A percentile compares a stretch with the other conserved stretches of the same genome.
These are phyloP conservation scores for Cenopis cana DNA, from an alignment of 2,888 invertebrate genomes.

Conservation along the genomic window DNA sequence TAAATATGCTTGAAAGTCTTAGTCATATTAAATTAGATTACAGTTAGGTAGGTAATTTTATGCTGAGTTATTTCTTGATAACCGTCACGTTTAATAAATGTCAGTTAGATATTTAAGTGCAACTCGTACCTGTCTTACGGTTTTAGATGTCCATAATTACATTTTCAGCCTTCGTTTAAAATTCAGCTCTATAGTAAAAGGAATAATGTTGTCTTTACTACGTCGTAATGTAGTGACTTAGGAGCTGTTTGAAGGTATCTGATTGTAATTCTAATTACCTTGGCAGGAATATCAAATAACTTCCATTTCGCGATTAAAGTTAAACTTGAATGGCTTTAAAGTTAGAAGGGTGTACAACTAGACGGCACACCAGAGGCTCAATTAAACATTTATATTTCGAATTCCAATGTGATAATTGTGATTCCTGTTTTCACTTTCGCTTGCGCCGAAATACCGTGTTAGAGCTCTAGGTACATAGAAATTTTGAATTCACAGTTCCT, in stretches of 20 bases:
- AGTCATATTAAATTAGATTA: background rate
- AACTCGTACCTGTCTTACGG: background rate
- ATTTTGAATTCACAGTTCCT: no score
- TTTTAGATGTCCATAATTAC: background rate
- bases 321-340: constrained; percentile 18
- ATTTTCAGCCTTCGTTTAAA: background rate
- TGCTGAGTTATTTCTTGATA: background rate
- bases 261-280: constrained; percentile 11
- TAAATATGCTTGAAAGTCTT: background rate
- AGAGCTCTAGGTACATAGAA: no score
- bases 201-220: background rate
- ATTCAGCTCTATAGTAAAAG: background rate
- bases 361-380: background rate
- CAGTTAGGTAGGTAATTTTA: background rate
- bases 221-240: background rate
- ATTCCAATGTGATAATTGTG: background rate
- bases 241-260: constrained; percentile 9
- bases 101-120: constrained; percentile 11
- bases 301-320: constrained; percentile 32
- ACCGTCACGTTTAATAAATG: constrained; percentile 8
- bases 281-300: constrained; percentile 28
- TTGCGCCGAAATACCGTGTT: background rate
- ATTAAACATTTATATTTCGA: background rate
- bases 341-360: constrained; percentile 14
- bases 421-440: background rate